Evolutionary conservation across 53 echinoderm and acorn worm species (phyloP).

Genomic region (Paracentrotus lividus): DNA sequence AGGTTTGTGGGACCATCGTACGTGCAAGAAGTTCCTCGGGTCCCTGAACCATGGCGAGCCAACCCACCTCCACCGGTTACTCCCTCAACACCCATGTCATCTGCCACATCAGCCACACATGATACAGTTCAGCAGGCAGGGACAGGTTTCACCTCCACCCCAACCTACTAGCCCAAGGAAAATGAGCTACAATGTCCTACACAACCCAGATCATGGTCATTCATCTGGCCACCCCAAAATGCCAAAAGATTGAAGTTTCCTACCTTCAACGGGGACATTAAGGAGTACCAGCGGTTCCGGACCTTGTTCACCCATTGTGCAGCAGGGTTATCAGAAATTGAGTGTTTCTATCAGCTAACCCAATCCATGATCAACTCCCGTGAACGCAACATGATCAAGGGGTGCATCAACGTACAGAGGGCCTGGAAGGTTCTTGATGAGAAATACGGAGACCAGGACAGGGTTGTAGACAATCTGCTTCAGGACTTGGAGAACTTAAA

Average conservation of each 20-base stretch:
- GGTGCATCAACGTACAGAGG: slow-evolving; percentile 73
- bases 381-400: slow-evolving; percentile 80
- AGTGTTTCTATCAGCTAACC: slow-evolving; percentile 86
- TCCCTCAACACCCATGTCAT: not conserved
- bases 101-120: not conserved
- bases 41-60: not conserved
- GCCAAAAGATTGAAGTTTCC: slow-evolving; percentile 83
- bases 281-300: slow-evolving; percentile 76
- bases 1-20: too few species aligned
- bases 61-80: too few species aligned
- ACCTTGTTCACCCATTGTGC: slow-evolving; percentile 76
- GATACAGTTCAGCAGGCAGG: not conserved
- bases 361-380: slow-evolving; percentile 76
- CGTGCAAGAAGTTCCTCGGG: slow-evolving; percentile 12
- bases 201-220: not conserved
- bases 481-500: slow-evolving; percentile 79
- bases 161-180: not conserved
- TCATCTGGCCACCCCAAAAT: slow-evolving; percentile 69
- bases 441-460: slow-evolving; percentile 79
- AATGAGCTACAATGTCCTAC: not conserved
- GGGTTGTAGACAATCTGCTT: slow-evolving; percentile 81
- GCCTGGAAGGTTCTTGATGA: slow-evolving; percentile 88
- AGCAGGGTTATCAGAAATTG: slow-evolving; percentile 77
- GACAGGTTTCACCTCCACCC: not conserved
- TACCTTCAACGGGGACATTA: slow-evolving; percentile 77